phyloP scores from a whole-genome alignment of 2,888 invertebrate species.

The Thecophora atra region DNA sequence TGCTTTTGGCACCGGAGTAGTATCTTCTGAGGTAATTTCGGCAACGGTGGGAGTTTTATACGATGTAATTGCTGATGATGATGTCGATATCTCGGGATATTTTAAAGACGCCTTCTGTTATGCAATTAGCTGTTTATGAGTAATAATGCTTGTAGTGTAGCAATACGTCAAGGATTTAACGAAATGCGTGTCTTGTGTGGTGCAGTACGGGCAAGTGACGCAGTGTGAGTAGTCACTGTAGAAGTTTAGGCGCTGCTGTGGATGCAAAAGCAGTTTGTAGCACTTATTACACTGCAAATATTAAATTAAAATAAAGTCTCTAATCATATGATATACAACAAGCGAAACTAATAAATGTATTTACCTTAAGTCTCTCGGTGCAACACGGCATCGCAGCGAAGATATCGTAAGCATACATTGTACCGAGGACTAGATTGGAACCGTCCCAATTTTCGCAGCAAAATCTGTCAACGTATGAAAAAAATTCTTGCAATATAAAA shows the following conservation, averaged over 20 bases:
- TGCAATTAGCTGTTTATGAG: constrained; percentile 83
- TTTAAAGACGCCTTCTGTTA: constrained; percentile 84
- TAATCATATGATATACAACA: not conserved
- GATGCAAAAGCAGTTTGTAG: constrained; percentile 86
- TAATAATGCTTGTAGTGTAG: constrained; percentile 79
- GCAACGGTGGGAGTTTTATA: constrained; percentile 50
- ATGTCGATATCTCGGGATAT: constrained; percentile 60
- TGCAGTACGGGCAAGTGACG: constrained; percentile 91
- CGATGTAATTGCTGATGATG: constrained; percentile 52
- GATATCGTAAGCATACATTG: constrained; percentile 98
- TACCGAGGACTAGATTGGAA: constrained; percentile 90
- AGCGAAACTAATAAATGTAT: constrained; percentile 41
- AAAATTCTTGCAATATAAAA: not conserved
- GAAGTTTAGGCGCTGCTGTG: constrained; percentile 86
- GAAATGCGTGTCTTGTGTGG: constrained; percentile 91
- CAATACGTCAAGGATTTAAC: constrained; percentile 88
- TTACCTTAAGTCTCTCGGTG: constrained; percentile 88
- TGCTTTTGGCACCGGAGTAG: constrained; percentile 44
- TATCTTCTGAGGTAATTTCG: constrained; percentile 45
- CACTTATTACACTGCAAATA: constrained; percentile 87
- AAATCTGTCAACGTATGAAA: constrained; percentile 65
- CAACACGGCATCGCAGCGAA: constrained; percentile 98
- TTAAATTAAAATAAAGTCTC: not conserved
- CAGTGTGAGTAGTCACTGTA: constrained; percentile 96
- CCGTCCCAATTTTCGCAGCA: constrained; percentile 93